Evolutionary conservation across 2,888 invertebrate species (phyloP), one percentile per base, ranked within the genome.

Genomic region (Chrysolina oricalcia): DNA sequence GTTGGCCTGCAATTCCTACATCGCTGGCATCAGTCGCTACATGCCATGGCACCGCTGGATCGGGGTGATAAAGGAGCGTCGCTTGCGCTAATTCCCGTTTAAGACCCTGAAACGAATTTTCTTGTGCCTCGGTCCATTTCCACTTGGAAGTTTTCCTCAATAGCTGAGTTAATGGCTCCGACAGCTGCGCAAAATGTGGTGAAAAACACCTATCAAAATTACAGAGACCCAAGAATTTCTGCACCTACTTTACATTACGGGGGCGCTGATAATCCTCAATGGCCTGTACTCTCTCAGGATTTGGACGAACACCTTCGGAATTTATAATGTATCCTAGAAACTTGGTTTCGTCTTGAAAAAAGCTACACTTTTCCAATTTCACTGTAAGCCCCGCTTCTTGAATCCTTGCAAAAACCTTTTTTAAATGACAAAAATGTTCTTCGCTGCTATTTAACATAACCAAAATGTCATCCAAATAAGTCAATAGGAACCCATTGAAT

Each of bases 261-360:
- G 77, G 73, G n/a, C 40, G n/a, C 3, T 76, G 80, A 59, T 77
- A 83, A 17, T 78, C 43, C 11, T 72, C 40, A 8, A 83, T 80
- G 0, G 77, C 75, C 2, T 71, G 27, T 0, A 79, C 68, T 53
- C 81, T 81, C 1, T 72, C 65, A 0, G 79, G 78, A 53, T 84
- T 81, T 0, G 79, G 76, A 5, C 21, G 19, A 1, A 82, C 78
- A 0, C 82, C 82, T 11, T 75, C 65, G 0, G 71, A 3, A 0
- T 73, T 71, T 0, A 84, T 63, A 69, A 70, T 81, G 81, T 41
- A 62, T 1, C 62, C 62, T 23, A 62, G 11, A 27, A 62, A 62
- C 11, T 23, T 23, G n/a, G 35, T 62, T 72, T 43, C 15, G 68
- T 80, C 75, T 83, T 83, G 6, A 72, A 66, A 6, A n/a, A n/a